Evolutionary conservation across 2,113 vertebrate species (phyloP).

Genomic region (Agapornis roseicollis): DNA sequence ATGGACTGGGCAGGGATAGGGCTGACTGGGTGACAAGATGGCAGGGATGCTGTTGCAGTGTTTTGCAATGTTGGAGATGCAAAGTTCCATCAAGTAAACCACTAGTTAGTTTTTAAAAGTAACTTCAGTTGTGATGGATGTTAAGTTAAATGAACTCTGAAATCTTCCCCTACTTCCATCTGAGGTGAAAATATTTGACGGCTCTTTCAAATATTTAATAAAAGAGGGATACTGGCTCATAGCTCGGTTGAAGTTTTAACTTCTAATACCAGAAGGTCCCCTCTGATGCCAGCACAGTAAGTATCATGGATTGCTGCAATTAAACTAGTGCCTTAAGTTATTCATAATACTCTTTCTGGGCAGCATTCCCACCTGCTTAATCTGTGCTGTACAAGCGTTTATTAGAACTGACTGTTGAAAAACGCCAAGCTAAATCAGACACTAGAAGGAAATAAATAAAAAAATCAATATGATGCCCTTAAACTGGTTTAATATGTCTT

Average conservation of each 20-base stretch:
- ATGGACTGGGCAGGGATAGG: background rate
- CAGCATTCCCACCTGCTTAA: conserved; percentile 66
- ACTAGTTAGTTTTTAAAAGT: background rate
- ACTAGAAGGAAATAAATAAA: background rate
- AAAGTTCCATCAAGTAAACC: background rate
- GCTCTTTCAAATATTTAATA: background rate
- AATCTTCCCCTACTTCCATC: background rate
- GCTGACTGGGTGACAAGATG: fast-evolving
- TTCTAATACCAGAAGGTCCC: conserved; percentile 49
- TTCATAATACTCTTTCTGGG: conserved; percentile 70
- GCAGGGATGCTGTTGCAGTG: background rate
- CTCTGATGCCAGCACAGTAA: conserved; percentile 58
- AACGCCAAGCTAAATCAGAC: conserved; percentile 37
- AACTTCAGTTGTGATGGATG: background rate
- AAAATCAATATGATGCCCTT: conserved; percentile 52
- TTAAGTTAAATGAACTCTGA: background rate
- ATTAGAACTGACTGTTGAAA: conserved; percentile 65
- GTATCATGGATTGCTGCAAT: conserved; percentile 71
- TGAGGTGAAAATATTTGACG: background rate
- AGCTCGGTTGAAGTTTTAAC: conserved; percentile 3
- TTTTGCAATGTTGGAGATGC: background rate
- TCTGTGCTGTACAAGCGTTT: conserved; percentile 30
- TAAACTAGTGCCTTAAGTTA: conserved; percentile 66
- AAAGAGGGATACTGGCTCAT: background rate
- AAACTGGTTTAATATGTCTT: conserved; percentile 63